Evolutionary conservation across 2,113 vertebrate genomes (phyloP).

Genomic region (Sialia sialis): DNA sequence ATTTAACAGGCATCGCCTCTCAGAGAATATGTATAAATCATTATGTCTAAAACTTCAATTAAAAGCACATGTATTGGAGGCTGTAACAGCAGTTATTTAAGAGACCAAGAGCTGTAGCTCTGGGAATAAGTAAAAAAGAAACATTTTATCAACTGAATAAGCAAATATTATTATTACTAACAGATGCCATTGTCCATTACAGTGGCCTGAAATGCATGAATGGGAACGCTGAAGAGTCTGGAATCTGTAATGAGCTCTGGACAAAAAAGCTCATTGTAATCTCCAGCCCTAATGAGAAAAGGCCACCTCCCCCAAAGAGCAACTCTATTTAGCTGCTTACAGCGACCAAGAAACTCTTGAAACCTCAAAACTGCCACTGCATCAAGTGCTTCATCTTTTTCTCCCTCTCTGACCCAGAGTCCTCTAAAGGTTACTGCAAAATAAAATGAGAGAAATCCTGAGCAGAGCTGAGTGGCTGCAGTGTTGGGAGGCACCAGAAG

Average conservation of each 20-base stretch:
- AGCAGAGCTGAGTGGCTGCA: neutral
- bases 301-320: neutral
- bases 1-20: neutral
- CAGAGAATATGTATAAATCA: neutral
- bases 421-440: neutral
- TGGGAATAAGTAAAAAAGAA: constrained; percentile 7
- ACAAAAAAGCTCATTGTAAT: constrained; percentile 53
- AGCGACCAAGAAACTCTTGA: neutral
- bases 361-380: neutral
- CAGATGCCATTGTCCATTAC: constrained; percentile 19
- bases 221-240: constrained; percentile 25
- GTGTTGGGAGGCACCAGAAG: neutral
- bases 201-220: constrained; percentile 23
- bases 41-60: constrained; percentile 13
- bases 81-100: constrained; percentile 1
- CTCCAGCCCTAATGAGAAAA: constrained; percentile 17
- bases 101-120: neutral
- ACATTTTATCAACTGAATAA: constrained; percentile 44
- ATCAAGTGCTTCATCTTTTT: neutral
- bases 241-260: constrained; percentile 45
- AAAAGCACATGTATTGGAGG: neutral
- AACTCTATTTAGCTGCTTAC: neutral
- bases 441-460: neutral
- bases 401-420: neutral
- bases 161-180: constrained; percentile 42